These are phyloP conservation scores for Euzetes globulus DNA, from an alignment of 2,888 invertebrate species.

Conservation along the genomic window DNA sequence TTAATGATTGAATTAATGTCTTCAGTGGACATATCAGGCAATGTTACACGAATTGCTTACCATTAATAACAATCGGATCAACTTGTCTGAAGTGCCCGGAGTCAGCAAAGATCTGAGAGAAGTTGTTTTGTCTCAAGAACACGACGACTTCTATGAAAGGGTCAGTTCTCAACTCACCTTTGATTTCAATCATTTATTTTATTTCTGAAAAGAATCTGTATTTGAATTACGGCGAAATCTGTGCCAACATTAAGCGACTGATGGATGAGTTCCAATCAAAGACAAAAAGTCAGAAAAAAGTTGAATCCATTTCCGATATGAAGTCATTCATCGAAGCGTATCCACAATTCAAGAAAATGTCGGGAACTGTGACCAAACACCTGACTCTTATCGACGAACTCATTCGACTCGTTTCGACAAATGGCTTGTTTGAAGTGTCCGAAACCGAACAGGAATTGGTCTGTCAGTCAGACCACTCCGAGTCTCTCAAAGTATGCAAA, in stretches of 20 bases:
- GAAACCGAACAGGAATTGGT: slow-evolving; percentile 89
- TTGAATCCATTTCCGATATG: slow-evolving; percentile 98
- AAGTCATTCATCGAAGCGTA: slow-evolving; percentile 96
- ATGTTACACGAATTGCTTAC: slow-evolving; percentile 97
- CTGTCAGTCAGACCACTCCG: slow-evolving; percentile 58
- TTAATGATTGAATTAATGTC: slow-evolving; percentile 31
- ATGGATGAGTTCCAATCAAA: slow-evolving; percentile 97
- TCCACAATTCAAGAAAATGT: slow-evolving; percentile 94
- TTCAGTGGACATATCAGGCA: slow-evolving; percentile 97
- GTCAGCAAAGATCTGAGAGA: slow-evolving; percentile 82
- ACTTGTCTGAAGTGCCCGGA: slow-evolving; percentile 71
- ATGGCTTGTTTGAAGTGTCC: slow-evolving; percentile 77
- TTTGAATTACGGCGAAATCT: slow-evolving; percentile 96
- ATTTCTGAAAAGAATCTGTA: slow-evolving; percentile 65
- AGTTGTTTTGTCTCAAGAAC: slow-evolving; percentile 85
- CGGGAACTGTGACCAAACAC: slow-evolving; percentile 93
- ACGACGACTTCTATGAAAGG: slow-evolving; percentile 93
- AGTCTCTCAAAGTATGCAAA: slow-evolving; percentile 54
- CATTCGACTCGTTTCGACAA: slow-evolving; percentile 68
- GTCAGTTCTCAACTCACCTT: slow-evolving; percentile 49
- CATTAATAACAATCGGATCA: slow-evolving; percentile 88
- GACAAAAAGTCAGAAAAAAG: slow-evolving; percentile 88
- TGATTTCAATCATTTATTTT: slow-evolving; percentile 29
- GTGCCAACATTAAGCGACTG: slow-evolving; percentile 85
- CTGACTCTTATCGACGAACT: slow-evolving; percentile 93